phyloP scores from a whole-genome alignment of 2,888 invertebrate genomes.

The Meteorus colon region DNA sequence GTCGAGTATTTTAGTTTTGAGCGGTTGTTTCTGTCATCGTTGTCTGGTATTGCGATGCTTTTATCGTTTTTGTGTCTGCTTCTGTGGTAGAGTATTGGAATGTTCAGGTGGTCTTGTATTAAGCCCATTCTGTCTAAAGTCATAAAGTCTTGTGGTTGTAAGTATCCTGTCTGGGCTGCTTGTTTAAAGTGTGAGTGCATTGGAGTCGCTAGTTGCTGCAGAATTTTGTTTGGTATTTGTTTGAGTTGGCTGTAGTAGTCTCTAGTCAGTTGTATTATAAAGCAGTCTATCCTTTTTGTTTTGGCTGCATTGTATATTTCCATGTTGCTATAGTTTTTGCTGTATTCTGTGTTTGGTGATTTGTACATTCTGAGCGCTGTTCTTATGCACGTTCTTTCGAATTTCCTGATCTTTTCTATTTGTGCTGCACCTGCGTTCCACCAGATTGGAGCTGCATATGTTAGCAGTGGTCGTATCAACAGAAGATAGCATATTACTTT shows the following conservation, averaged over 20 bases:
- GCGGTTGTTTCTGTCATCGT: too few species aligned
- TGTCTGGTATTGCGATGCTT: background rate
- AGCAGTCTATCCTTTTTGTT: conserved; percentile 2
- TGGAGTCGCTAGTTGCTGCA: background rate
- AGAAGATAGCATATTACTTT: background rate
- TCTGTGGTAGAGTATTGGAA: conserved; percentile 25
- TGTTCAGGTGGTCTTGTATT: background rate
- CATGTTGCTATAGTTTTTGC: background rate
- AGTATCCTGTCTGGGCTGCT: background rate
- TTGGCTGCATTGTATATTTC: background rate
- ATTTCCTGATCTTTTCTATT: conserved; percentile 36
- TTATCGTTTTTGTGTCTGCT: background rate
- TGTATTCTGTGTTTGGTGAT: background rate
- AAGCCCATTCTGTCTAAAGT: background rate
- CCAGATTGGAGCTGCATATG: conserved; percentile 24
- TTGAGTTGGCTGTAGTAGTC: background rate
- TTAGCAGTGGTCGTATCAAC: background rate
- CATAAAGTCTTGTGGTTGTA: background rate
- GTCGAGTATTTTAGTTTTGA: conserved; percentile 9
- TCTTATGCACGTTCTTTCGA: conserved; percentile 39
- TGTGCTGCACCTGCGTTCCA: conserved; percentile 40
- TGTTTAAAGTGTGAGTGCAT: background rate
- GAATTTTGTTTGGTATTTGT: background rate
- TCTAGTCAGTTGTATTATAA: conserved; percentile 17
- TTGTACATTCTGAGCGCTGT: background rate